These are phyloP conservation scores for Ariolimax columbianus DNA, from an alignment of 2,888 invertebrate species.

Conservation along the genomic window DNA sequence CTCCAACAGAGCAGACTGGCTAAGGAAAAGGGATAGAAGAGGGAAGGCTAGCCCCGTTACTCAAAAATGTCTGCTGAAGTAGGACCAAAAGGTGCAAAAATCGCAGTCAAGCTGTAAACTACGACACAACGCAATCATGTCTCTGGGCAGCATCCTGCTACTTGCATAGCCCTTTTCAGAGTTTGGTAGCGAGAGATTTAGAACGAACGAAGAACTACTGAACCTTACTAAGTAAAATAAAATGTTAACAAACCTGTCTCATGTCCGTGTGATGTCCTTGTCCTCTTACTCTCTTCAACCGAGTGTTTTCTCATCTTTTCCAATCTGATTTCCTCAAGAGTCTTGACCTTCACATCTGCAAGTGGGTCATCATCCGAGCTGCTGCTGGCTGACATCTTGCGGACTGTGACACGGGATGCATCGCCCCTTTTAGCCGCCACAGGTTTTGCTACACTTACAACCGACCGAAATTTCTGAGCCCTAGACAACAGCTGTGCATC, in stretches of 20 bases:
- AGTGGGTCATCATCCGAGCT: conserved; percentile 39
- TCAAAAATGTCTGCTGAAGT: no score
- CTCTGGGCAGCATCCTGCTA: no score
- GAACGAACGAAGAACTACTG: background rate
- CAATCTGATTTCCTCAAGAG: conserved; percentile 65
- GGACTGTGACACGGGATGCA: background rate
- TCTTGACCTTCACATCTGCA: conserved; percentile 62
- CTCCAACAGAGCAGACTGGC: no score
- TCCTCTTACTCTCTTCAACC: conserved; percentile 58
- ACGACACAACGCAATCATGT: no score
- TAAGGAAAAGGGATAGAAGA: no score
- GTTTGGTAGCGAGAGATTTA: no score
- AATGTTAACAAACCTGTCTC: conserved; percentile 16
- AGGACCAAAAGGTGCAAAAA: no score
- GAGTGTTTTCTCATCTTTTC: conserved; percentile 58
- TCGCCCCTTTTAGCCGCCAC: background rate
- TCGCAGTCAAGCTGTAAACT: no score
- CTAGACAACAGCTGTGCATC: background rate
- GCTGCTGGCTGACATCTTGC: conserved; percentile 14
- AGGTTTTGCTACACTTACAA: background rate
- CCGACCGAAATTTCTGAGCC: conserved; percentile 13
- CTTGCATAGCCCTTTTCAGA: no score
- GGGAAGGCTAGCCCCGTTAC: no score
- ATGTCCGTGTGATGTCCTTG: background rate
- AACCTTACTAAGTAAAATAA: no score